Evolutionary conservation across 2,113 vertebrate species (phyloP).

Genomic region (Sebastes schlegelii): DNA sequence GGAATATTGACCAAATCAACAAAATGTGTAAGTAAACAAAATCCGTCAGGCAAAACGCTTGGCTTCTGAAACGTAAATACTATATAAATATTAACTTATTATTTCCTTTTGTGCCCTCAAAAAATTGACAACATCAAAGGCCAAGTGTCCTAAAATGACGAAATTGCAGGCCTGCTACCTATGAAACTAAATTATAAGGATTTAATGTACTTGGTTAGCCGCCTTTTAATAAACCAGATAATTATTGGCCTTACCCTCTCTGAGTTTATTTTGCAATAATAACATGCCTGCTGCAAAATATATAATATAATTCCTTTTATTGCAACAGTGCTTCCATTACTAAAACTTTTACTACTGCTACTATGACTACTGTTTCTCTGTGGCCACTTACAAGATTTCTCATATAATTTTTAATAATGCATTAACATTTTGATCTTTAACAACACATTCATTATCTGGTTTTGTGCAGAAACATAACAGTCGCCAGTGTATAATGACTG

Average conservation of each 20-base stretch:
- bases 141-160: too few species aligned
- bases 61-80: too few species aligned
- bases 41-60: too few species aligned
- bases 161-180: neutral
- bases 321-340: neutral
- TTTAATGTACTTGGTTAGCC: neutral
- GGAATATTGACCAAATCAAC: too few species aligned
- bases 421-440: neutral
- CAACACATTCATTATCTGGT: neutral
- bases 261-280: neutral
- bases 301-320: neutral
- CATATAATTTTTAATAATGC: neutral
- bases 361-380: neutral
- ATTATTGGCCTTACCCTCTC: neutral
- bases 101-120: neutral
- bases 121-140: neutral
- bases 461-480: conserved; percentile 4
- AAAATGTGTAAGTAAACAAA: too few species aligned
- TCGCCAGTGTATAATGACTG: conserved; percentile 17
- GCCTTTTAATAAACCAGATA: neutral
- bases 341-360: neutral
- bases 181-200: neutral
- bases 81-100: too few species aligned
- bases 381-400: neutral
- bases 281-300: neutral